These are phyloP conservation scores for Phasianus colchicus DNA, from an alignment of 2,113 vertebrate genomes.

Conservation along the genomic window DNA sequence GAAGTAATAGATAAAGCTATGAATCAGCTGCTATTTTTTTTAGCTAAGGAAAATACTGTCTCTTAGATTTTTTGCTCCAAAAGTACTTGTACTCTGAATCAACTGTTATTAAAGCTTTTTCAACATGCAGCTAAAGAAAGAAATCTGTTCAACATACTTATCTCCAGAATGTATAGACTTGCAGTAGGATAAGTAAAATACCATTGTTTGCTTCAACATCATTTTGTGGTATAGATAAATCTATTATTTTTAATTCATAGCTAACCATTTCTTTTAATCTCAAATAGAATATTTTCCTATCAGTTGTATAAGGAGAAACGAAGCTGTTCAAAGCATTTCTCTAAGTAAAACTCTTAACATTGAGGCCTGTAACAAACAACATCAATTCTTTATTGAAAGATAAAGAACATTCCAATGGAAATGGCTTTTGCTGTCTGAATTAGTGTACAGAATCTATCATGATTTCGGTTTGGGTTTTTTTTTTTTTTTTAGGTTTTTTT, in stretches of 20 bases:
- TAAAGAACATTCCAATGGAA: not conserved
- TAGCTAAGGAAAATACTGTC: constrained; percentile 34
- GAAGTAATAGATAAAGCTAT: not conserved
- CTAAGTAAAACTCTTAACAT: not conserved
- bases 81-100: constrained; percentile 25
- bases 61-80: constrained; percentile 26
- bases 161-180: constrained; percentile 7
- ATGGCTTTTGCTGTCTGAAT: not conserved
- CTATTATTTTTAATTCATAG: not conserved
- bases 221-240: not conserved
- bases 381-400: not conserved
- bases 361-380: not conserved
- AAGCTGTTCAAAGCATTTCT: constrained; percentile 2
- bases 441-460: not conserved
- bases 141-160: not conserved
- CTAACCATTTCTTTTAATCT: constrained; percentile 8
- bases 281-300: not conserved
- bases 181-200: constrained; percentile 22
- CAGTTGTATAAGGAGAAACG: not conserved
- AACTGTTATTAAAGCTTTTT: constrained; percentile 39
- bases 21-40: constrained; percentile 21
- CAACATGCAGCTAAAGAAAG: constrained; percentile 33
- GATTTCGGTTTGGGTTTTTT: not conserved
- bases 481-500: not conserved
- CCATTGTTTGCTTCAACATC: not conserved